Evolutionary conservation across 2,113 vertebrate genomes (phyloP).

Genomic region (Dicaeum eximium): DNA sequence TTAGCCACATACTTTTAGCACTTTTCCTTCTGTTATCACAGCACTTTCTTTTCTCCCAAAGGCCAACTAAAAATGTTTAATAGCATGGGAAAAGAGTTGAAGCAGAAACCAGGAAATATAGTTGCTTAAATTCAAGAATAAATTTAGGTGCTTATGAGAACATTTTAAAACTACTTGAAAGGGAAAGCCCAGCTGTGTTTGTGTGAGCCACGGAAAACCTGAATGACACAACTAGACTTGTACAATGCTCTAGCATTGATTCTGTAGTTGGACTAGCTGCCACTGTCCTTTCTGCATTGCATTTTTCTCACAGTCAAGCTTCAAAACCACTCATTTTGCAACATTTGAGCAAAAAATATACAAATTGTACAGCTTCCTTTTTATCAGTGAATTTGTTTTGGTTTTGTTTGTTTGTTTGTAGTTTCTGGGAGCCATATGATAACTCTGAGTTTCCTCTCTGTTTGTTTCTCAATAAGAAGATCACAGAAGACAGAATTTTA

Average conservation of each 20-base stretch:
- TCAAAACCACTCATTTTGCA: background rate
- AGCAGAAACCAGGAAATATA: background rate
- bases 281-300: background rate
- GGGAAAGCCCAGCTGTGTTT: background rate
- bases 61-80: background rate
- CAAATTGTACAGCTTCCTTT: too few species aligned
- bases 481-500: too few species aligned
- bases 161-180: background rate
- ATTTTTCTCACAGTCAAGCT: background rate
- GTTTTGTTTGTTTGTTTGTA: too few species aligned
- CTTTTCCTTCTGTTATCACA: background rate
- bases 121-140: background rate
- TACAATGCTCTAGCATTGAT: background rate
- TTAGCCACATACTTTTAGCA: background rate
- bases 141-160: background rate
- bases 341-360: too few species aligned
- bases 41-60: background rate
- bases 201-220: background rate
- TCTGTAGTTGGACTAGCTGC: background rate
- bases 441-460: too few species aligned
- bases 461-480: too few species aligned
- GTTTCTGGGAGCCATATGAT: too few species aligned
- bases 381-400: too few species aligned
- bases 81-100: background rate
- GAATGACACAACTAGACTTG: background rate